Evolutionary conservation across 1,140 invertebrate species (phyloP).

Genomic region (Drosophila parabipectinata): DNA sequence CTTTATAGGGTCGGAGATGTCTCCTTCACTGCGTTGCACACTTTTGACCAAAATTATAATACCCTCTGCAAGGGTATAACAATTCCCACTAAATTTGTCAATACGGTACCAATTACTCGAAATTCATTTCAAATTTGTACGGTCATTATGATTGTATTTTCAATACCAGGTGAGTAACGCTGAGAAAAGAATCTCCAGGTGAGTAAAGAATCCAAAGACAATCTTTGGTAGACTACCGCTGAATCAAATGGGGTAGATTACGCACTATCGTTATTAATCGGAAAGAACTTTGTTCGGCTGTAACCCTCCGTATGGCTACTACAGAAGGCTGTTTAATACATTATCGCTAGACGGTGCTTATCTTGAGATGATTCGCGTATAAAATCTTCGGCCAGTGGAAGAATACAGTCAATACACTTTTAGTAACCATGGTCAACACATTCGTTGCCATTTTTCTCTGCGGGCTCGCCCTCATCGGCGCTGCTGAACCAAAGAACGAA

Average conservation of each 20-base stretch:
- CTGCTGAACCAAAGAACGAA: not conserved
- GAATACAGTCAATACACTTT: slow-evolving; percentile 1
- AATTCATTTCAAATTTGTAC: not conserved
- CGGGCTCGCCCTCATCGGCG: not conserved
- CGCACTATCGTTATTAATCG: not conserved
- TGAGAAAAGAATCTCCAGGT: too few species aligned
- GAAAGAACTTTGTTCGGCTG: not conserved
- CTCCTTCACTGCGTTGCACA: too few species aligned
- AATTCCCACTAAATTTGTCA: not conserved
- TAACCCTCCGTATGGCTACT: not conserved
- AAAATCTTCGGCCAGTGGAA: not conserved
- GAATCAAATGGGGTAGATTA: not conserved
- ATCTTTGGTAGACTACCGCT: not conserved
- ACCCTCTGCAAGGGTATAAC: too few species aligned
- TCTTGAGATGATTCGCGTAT: slow-evolving; percentile 3
- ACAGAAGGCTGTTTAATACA: not conserved
- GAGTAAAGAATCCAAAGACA: not conserved
- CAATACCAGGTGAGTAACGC: not conserved
- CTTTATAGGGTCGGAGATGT: too few species aligned
- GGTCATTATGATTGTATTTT: slow-evolving; percentile 1
- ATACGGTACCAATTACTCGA: not conserved
- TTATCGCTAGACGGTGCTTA: slow-evolving; percentile 5
- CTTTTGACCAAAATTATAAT: too few species aligned
- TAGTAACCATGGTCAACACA: slow-evolving; percentile 12
- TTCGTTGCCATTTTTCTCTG: not conserved